Percentiles rank a stretch among this genome's conserved stretches.
phyloP scores from a whole-genome alignment of 2,113 vertebrate genomes.

The Anoplopoma fimbria region DNA sequence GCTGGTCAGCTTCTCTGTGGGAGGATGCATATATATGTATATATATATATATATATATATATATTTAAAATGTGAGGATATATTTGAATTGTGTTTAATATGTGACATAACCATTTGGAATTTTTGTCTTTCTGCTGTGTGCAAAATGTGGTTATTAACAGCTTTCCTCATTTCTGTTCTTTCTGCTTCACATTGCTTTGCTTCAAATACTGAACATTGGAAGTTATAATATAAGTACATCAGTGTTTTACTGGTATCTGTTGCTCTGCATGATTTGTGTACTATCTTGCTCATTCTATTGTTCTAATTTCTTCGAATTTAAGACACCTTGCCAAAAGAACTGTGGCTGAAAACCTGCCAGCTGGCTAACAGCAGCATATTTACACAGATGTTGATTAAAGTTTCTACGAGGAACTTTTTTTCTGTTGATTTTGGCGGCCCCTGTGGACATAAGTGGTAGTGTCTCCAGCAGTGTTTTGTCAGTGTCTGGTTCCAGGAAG shows the following conservation, averaged over 20 bases:
- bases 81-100: background rate
- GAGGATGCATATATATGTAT: background rate
- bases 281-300: background rate
- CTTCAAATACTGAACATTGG: background rate
- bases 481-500: too few relatives aligned
- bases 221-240: too few relatives aligned
- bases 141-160: background rate
- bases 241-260: background rate
- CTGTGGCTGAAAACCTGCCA: background rate
- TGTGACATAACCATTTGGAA: too few relatives aligned
- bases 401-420: background rate
- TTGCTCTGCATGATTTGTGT: background rate
- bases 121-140: background rate
- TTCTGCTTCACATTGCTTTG: background rate
- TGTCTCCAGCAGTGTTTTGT: too few relatives aligned
- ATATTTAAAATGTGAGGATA: too few relatives aligned
- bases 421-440: background rate
- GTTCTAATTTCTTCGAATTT: background rate
- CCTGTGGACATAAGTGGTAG: background rate
- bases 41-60: too few relatives aligned
- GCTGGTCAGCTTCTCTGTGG: conserved; percentile 96
- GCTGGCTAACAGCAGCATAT: background rate
- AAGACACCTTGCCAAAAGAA: background rate
- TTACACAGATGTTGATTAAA: background rate
- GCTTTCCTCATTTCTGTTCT: background rate